Evolutionary conservation across 2,113 vertebrate species (phyloP).

Genomic region (Chitala chitala): DNA sequence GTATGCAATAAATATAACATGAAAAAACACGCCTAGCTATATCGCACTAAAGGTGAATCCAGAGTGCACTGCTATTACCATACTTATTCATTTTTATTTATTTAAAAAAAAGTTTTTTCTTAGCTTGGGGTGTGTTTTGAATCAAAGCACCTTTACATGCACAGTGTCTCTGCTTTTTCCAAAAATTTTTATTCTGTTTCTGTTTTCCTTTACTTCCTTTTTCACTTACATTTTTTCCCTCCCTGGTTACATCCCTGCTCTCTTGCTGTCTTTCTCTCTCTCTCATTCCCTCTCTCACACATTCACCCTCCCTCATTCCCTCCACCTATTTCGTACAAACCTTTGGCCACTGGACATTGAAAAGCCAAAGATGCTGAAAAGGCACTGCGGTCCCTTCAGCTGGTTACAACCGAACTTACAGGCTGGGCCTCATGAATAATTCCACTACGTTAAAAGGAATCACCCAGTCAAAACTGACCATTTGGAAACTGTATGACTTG

Average conservation of each 20-base stretch:
- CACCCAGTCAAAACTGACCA: not conserved
- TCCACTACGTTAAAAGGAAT: conserved; percentile 45
- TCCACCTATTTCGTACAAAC: not conserved
- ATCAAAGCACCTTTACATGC: too few species aligned
- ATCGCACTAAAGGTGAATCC: too few species aligned
- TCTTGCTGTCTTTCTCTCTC: not conserved
- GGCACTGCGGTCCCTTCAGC: conserved; percentile 43
- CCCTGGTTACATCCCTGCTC: not conserved
- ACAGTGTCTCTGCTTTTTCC: too few species aligned
- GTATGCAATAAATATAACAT: conserved; percentile 42
- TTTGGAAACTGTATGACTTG: not conserved
- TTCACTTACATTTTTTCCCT: not conserved
- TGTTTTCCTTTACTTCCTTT: not conserved
- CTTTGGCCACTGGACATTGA: too few species aligned
- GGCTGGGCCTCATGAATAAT: conserved; percentile 61
- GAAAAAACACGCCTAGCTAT: too few species aligned
- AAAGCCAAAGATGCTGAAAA: too few species aligned
- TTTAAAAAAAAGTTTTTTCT: too few species aligned
- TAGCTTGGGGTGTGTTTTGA: too few species aligned
- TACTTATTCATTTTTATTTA: too few species aligned
- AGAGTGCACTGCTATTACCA: too few species aligned
- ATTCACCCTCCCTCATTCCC: not conserved
- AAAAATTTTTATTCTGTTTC: too few species aligned
- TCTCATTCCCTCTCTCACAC: not conserved
- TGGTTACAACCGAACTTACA: conserved; percentile 42